Conservation (phyloP, 2,888 invertebrate species). For the Nomada lathburiana region DNA sequence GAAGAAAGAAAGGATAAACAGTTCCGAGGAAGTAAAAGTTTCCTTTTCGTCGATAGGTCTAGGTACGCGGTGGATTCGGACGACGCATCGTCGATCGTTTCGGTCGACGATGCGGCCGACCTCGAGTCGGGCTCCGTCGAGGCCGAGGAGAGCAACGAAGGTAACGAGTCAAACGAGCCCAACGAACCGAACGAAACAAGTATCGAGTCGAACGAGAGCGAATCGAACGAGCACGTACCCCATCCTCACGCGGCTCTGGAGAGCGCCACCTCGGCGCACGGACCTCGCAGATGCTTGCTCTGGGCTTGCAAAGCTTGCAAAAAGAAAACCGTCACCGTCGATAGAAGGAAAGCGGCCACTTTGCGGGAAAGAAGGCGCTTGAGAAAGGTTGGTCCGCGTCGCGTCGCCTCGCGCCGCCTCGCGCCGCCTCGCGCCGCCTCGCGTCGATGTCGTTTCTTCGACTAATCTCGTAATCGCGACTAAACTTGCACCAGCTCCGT, state of each 20-base stretch:
- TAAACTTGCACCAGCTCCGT: neutral
- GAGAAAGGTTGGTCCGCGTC: constrained; percentile 90
- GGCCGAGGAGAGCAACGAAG: constrained; percentile 65
- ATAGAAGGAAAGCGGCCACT: constrained; percentile 98
- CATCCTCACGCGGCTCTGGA: constrained; percentile 80
- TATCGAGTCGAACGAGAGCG: constrained; percentile 71
- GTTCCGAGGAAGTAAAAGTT: neutral
- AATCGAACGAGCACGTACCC: constrained; percentile 80
- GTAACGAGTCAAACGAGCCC: constrained; percentile 67
- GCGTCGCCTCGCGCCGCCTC: neutral
- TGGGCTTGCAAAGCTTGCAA: constrained; percentile 99
- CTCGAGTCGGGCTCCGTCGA: constrained; percentile 78
- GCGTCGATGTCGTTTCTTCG: neutral
- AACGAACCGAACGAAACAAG: constrained; percentile 72
- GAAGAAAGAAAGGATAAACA: no score
- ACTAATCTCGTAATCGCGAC: neutral
- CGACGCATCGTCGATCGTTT: constrained; percentile 81
- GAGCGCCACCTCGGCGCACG: constrained; percentile 79
- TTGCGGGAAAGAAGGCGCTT: constrained; percentile 96
- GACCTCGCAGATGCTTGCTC: constrained; percentile 92
- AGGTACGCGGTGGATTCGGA: constrained; percentile 81
- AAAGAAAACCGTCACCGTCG: constrained; percentile 97
- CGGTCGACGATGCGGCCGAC: constrained; percentile 81
- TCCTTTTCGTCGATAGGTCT: constrained; percentile 68
- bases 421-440: no score